Evolutionary conservation across 2,888 invertebrate genomes (phyloP).

Genomic region (Melanotus villosus): DNA sequence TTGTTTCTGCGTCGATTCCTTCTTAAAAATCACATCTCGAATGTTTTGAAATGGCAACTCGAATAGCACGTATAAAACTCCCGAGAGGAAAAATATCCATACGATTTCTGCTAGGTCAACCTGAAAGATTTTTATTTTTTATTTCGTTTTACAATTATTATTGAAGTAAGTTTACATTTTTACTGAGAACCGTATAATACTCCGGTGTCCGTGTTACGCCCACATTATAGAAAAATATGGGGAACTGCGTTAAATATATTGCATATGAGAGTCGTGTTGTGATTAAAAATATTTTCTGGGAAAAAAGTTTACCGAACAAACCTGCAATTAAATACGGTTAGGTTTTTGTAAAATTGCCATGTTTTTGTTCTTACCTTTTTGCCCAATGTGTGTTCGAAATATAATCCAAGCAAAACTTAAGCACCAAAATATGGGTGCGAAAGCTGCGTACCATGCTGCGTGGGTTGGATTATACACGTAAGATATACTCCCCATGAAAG

Average conservation of each 20-base stretch:
- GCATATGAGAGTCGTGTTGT: conserved; percentile 80
- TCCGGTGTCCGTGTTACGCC: conserved; percentile 74
- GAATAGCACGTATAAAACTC: conserved; percentile 74
- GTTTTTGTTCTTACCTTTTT: conserved; percentile 70
- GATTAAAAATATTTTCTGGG: conserved; percentile 75
- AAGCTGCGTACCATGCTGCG: conserved; percentile 79
- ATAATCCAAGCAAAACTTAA: conserved; percentile 78
- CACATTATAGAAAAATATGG: conserved; percentile 80
- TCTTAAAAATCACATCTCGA: conserved; percentile 66
- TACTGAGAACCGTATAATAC: conserved; percentile 72
- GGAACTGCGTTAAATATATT: conserved; percentile 80
- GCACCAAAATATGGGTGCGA: conserved; percentile 80
- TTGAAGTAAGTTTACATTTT: conserved; percentile 74
- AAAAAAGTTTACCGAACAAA: conserved; percentile 70
- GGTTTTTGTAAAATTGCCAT: too few species aligned
- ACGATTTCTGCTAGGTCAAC: conserved; percentile 48
- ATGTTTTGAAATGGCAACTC: conserved; percentile 81
- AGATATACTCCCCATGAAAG: conserved; percentile 75
- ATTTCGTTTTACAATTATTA: too few species aligned
- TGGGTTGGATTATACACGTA: conserved; percentile 76
- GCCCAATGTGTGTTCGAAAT: conserved; percentile 75
- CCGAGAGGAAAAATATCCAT: conserved; percentile 72
- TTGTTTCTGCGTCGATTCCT: background rate
- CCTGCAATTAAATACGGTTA: conserved; percentile 67
- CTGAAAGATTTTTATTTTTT: too few species aligned